phyloP scores from a whole-genome alignment of 2,113 vertebrate species.

The Leucopsar rothschildi region DNA sequence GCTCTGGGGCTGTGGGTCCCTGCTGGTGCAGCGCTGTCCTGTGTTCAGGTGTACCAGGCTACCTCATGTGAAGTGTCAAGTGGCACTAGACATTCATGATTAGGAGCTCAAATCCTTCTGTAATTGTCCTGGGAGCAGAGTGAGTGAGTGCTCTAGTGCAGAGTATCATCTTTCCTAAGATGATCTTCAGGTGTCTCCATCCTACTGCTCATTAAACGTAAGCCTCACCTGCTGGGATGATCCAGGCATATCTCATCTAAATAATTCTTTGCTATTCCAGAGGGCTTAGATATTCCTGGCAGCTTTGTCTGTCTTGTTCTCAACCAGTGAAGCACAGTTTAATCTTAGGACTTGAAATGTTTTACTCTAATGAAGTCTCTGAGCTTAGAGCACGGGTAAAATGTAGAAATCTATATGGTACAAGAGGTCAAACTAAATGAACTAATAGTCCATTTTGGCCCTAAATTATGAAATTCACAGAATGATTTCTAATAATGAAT shows the following conservation, averaged over 20 bases:
- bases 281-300: background rate
- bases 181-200: background rate
- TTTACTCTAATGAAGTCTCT: conserved; percentile 10
- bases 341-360: background rate
- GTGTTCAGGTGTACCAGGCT: background rate
- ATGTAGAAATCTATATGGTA: background rate
- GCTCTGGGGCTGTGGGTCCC: background rate
- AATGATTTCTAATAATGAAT: conserved; percentile 14
- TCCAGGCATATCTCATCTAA: background rate
- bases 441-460: background rate
- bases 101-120: background rate
- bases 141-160: background rate
- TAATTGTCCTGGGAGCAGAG: background rate
- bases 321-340: background rate
- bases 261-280: background rate
- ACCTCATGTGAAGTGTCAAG: background rate
- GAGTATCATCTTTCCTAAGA: background rate
- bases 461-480: background rate
- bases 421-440: background rate
- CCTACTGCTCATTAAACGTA: conserved; percentile 13
- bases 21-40: background rate
- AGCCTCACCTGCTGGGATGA: background rate
- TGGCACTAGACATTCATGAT: background rate
- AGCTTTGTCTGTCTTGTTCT: conserved; percentile 18
- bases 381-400: background rate